Conservation (phyloP, 2,888 invertebrate genomes). For the Machimus atricapillus region DNA sequence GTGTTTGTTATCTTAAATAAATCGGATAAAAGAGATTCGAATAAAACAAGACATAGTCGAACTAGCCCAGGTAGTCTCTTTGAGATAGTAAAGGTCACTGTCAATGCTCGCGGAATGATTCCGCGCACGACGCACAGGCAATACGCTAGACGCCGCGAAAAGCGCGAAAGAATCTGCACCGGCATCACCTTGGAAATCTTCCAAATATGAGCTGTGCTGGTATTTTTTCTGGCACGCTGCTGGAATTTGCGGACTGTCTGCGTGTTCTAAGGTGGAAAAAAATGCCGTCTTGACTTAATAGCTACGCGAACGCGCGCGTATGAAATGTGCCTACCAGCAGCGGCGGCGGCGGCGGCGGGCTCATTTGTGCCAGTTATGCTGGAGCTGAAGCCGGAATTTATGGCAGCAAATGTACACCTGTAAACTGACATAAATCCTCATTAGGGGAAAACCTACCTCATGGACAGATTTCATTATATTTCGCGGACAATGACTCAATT, state of each 20-base stretch:
- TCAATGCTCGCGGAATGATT: background rate
- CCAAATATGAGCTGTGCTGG: slow-evolving; percentile 7
- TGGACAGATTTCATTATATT: slow-evolving; percentile 8
- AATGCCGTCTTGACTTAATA: slow-evolving; percentile 26
- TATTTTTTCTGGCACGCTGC: slow-evolving; percentile 20
- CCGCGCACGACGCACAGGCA: background rate
- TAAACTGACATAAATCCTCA: slow-evolving; percentile 12
- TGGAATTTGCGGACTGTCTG: slow-evolving; percentile 9
- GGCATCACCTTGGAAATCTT: slow-evolving; percentile 4
- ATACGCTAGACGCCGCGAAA: background rate
- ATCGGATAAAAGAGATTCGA: background rate
- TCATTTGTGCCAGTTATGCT: background rate
- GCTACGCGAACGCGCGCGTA: background rate
- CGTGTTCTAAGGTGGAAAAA: background rate
- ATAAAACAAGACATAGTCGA: background rate
- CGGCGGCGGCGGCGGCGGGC: background rate
- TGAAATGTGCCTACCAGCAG: background rate
- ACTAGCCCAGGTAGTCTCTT: background rate
- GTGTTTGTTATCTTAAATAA: no score
- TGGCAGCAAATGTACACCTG: slow-evolving; percentile 22
- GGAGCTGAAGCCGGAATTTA: slow-evolving; percentile 23
- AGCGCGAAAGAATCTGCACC: background rate
- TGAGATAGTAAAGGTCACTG: background rate
- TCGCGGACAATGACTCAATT: slow-evolving; percentile 17
- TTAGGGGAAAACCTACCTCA: slow-evolving; percentile 5